A percentile compares a stretch with the other conserved stretches of the same genome.
phyloP scores from a whole-genome alignment of 2,797 vertebrate genomes.

The Decapterus maruadsi region DNA sequence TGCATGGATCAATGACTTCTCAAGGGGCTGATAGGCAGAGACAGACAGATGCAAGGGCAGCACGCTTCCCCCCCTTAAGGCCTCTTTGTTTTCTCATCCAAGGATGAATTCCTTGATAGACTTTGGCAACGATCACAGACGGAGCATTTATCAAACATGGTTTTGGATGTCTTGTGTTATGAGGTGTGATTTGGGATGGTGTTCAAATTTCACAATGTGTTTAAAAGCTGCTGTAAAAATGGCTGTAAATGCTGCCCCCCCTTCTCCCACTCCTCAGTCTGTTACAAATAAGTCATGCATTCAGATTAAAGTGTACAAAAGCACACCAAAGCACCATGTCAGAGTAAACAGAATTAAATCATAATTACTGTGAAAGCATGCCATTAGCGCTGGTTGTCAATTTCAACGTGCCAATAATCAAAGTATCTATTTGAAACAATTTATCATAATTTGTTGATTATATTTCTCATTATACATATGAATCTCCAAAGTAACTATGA shows the following conservation, averaged over 20 bases:
- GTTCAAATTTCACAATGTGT: slow-evolving; percentile 14
- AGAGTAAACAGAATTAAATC: too few species aligned
- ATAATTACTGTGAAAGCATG: too few species aligned
- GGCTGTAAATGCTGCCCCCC: background rate
- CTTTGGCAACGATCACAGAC: slow-evolving; percentile 34
- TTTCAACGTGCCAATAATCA: too few species aligned
- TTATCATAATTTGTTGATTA: too few species aligned
- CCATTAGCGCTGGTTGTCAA: too few species aligned
- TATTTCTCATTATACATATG: background rate
- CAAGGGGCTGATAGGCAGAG: slow-evolving; percentile 62
- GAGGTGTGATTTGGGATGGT: slow-evolving; percentile 16
- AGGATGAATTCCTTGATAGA: slow-evolving; percentile 42
- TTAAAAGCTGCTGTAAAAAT: background rate
- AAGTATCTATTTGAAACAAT: too few species aligned
- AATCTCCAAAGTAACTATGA: background rate
- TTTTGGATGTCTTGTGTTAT: slow-evolving; percentile 11
- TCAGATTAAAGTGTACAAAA: background rate
- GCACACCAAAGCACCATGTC: too few species aligned
- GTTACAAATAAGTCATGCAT: background rate
- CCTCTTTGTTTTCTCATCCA: slow-evolving; percentile 41
- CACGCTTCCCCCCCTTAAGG: background rate
- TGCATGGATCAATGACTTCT: slow-evolving; percentile 74
- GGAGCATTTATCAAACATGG: slow-evolving; percentile 32
- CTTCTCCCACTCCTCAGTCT: too few species aligned
- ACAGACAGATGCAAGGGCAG: slow-evolving; percentile 56